Evolutionary conservation across 2,888 invertebrate genomes (phyloP), one percentile per base, ranked within the genome.

Genomic region (Drosophila borborema): DNA sequence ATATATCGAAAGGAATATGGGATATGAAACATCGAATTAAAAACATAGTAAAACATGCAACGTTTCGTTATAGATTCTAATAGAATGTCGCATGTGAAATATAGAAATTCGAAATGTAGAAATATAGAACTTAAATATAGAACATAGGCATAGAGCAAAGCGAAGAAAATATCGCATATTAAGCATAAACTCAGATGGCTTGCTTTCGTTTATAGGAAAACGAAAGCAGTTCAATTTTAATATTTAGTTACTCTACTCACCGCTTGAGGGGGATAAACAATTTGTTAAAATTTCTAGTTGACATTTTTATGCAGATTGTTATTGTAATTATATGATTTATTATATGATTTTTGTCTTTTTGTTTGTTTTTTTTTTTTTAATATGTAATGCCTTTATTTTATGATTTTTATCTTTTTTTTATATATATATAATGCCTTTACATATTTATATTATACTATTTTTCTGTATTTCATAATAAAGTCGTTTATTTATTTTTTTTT

Each of bases 181-280:
- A 18, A 18, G 45, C 2, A 18, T 28, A 14, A 23, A 45, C 23
- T 23, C 36, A 48, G 23, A 23, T 54, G 2, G n/a, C 2, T 28
- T 54, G 6, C 2, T 5, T 7, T 2, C 16, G 12, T 12, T 55
- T 55, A 55, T 55, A 41, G 55, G 12, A 55, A 41, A 55, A 5
- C 3, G 5, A 0, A 72, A 58, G 61, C 60, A 60, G 63, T 56
- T 5, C 0, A 53, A 43, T 10, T n/a, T 2, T 0, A 9, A 28
- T 0, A 5, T 7, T 8, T 31, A 59, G 51, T 77, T 69, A 1
- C 23, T 16, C 70, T 74, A 63, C 69, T 53, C 9, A 0, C 58
- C 76, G 64, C 46, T 62, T n/a, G 48, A 31, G 7, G 36, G 18
- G 6, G 1, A 53, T 46, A 8, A 23, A 20, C 2, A 7, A 3